Conservation (phyloP, 2,113 vertebrate genomes). For the Nerophis lumbriciformis region DNA sequence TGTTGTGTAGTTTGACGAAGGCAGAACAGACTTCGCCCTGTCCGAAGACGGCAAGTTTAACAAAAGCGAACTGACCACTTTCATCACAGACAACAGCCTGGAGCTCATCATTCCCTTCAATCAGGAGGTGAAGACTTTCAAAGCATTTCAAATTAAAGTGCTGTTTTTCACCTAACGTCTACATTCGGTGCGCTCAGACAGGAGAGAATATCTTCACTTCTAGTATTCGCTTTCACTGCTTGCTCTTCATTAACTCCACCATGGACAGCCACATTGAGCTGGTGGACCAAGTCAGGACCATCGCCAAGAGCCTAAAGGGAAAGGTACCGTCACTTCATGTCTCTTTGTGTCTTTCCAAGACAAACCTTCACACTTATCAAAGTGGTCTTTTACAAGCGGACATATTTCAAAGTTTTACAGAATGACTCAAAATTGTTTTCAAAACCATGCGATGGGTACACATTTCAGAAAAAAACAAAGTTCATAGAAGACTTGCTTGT, state of each 20-base stretch:
- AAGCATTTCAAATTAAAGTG: not conserved
- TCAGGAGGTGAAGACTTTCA: constrained; percentile 63
- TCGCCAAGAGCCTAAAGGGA: constrained; percentile 74
- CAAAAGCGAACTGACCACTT: constrained; percentile 58
- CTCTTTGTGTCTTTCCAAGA: not conserved
- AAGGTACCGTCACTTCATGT: constrained; percentile 60
- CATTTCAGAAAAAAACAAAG: too few species aligned
- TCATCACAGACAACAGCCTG: constrained; percentile 79
- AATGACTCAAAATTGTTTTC: too few species aligned
- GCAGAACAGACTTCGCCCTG: constrained; percentile 71
- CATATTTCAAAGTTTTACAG: too few species aligned
- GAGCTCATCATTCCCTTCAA: constrained; percentile 79
- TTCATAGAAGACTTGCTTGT: too few species aligned
- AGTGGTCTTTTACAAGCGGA: too few species aligned
- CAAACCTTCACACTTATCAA: not conserved
- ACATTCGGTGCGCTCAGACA: constrained; percentile 58
- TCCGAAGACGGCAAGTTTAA: constrained; percentile 65
- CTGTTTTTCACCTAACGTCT: not conserved
- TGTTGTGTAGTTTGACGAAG: constrained; percentile 77
- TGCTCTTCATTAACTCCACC: constrained; percentile 85
- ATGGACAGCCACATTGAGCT: constrained; percentile 61
- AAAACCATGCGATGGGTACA: too few species aligned
- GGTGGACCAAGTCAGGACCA: constrained; percentile 42
- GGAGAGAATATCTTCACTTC: constrained; percentile 78
- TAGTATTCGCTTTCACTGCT: constrained; percentile 76